Evolutionary conservation across 2,797 vertebrate genomes (phyloP), one percentile per base, ranked within the genome.

Genomic region (Coccyzus lansbergi): DNA sequence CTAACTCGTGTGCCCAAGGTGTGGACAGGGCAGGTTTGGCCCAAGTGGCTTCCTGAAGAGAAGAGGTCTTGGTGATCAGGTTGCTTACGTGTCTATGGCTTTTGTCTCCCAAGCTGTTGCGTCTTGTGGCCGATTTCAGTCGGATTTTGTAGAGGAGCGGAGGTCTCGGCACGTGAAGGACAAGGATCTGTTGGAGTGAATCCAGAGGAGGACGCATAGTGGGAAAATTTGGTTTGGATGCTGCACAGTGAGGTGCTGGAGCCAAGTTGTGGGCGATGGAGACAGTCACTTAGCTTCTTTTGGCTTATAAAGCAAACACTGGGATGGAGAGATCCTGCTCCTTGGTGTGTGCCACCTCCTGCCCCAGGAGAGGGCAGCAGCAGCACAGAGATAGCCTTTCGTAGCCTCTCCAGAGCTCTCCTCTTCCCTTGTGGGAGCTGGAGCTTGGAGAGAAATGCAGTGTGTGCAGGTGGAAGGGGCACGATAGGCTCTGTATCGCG

Each of bases 281-380:
- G 71, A 22, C 0, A 0, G 15, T 38, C 3, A 2, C 5, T 40
- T 78, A 53, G n/a, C 16, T 81, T 64, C 38, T 79, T 48, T 51
- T 78, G 48, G 26, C 59, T 83, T 67, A 7, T 34, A 33, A 68
- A 60, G 59, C 10, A 28, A 46, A 12, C 17, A 3, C 12, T 26
- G 29, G 44, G 29, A 22, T 74, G 70, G 70, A 56, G 68, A 31
- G 17, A 42, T 69, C 42, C 46, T 1, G 15, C 33, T 91, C 11
- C 36, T 40, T 8, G 53, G 46, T 76, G 48, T 40, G 44, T 80
- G 68, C 24, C 56, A n/a, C 24, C 22, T 83, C 25, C 62, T 88
- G 52, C 84, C 83, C 93, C 96, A 95, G 96, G 91, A 96, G 96
- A 84, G 96, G 96, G 96, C 94, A 95, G 92, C 89, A 96, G 67